These are phyloP conservation scores for Megaceryle torquata DNA, from an alignment of 2,113 vertebrate genomes.

Conservation along the genomic window DNA sequence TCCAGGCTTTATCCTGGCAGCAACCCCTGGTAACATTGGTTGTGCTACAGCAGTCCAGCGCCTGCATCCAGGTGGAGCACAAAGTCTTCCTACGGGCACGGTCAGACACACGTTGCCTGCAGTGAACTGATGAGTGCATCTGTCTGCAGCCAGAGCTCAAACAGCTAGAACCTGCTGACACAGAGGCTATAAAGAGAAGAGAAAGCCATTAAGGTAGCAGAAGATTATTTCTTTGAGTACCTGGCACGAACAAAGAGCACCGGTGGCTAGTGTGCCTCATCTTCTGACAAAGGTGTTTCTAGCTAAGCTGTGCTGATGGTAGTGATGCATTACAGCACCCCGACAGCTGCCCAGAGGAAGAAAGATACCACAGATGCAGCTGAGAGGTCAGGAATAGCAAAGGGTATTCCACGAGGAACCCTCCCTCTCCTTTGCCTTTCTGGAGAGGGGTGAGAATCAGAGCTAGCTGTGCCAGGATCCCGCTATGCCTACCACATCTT, in stretches of 20 bases:
- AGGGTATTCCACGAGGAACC: background rate
- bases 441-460: background rate
- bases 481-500: background rate
- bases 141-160: background rate
- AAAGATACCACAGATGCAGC: background rate
- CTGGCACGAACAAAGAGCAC: background rate
- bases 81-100: background rate
- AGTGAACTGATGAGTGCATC: accelerated
- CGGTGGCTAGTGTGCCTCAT: background rate
- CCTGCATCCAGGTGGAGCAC: background rate
- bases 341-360: accelerated
- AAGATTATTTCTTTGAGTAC: background rate
- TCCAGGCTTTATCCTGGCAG: background rate
- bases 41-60: background rate
- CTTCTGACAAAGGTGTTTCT: background rate
- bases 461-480: background rate
- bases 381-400: background rate
- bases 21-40: background rate
- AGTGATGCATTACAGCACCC: background rate
- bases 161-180: background rate
- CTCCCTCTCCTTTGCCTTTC: background rate
- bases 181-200: background rate
- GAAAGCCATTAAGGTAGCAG: background rate
- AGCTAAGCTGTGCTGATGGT: background rate
- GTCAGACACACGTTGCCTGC: background rate